Percentiles rank a stretch among this genome's conserved stretches.
phyloP scores from a whole-genome alignment of 1,140 invertebrate species.

The Caerostris darwini region DNA sequence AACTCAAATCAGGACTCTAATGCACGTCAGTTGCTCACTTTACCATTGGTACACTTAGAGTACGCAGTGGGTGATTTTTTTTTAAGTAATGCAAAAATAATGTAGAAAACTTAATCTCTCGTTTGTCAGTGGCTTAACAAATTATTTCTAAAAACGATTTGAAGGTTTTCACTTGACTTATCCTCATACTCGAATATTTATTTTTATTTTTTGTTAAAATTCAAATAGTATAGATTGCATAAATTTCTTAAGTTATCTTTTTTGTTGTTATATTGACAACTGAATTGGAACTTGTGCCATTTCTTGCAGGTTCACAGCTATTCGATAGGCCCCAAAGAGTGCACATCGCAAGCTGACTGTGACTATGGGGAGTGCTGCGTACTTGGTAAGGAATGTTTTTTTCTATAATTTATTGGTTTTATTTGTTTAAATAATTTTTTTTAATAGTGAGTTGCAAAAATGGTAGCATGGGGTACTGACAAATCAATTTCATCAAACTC shows the following conservation, averaged over 20 bases:
- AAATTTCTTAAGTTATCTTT: background rate
- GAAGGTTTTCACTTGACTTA: background rate
- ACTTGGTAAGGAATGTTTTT: constrained; percentile 54
- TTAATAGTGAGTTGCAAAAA: no score
- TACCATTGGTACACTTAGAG: no score
- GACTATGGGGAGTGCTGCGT: constrained; percentile 73
- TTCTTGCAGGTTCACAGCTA: constrained; percentile 46
- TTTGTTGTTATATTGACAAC: background rate
- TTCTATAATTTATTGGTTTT: background rate
- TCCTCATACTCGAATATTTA: background rate
- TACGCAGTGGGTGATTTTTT: no score
- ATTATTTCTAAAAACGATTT: no score
- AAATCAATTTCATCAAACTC: no score
- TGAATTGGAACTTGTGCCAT: no score
- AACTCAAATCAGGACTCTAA: no score
- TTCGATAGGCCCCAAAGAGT: constrained; percentile 44
- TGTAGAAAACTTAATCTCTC: no score
- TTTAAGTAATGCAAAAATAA: no score
- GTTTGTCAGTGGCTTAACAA: no score
- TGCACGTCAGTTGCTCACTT: no score
- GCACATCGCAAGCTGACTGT: constrained; percentile 63
- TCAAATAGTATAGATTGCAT: background rate
- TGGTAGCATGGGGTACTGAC: no score
- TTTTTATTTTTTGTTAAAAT: background rate
- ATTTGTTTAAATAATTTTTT: background rate